A percentile compares a stretch with the other conserved stretches of the same genome.
phyloP scores from a whole-genome alignment of 1,140 invertebrate species.

The Diachasmimorpha longicaudata region DNA sequence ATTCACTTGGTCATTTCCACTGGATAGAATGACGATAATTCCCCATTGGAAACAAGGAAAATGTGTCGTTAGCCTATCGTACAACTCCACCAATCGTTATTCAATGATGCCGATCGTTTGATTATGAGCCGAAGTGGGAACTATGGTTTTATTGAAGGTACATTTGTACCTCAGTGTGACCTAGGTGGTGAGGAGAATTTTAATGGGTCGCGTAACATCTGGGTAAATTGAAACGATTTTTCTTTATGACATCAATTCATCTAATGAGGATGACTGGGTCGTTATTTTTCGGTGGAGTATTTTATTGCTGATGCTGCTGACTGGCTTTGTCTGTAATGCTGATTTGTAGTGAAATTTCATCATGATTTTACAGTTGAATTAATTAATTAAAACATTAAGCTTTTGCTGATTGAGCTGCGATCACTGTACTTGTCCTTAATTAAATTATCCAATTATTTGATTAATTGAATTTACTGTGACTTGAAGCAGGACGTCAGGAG shows the following conservation, averaged over 20 bases:
- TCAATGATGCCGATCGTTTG: not conserved
- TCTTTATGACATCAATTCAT: not conserved
- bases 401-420: no score
- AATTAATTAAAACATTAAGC: no score
- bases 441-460: no score
- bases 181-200: not conserved
- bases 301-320: no score
- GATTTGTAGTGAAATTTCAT: no score
- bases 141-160: not conserved
- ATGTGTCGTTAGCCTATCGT: constrained; percentile 16
- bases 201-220: not conserved
- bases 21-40: constrained; percentile 22
- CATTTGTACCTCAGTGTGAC: not conserved
- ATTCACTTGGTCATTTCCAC: constrained; percentile 30
- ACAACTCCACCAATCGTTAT: constrained; percentile 13
- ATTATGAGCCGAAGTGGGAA: not conserved
- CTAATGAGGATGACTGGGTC: not conserved
- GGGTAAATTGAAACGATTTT: not conserved
- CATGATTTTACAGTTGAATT: no score
- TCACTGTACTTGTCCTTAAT: no score
- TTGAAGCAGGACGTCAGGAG: no score
- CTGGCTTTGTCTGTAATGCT: no score
- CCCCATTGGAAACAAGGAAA: not conserved
- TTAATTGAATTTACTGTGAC: not conserved
- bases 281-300: no score